A percentile compares a stretch with the other conserved stretches of the same genome.
Conservation (phyloP, 2,888 invertebrate species). For the Philonicus albiceps region DNA sequence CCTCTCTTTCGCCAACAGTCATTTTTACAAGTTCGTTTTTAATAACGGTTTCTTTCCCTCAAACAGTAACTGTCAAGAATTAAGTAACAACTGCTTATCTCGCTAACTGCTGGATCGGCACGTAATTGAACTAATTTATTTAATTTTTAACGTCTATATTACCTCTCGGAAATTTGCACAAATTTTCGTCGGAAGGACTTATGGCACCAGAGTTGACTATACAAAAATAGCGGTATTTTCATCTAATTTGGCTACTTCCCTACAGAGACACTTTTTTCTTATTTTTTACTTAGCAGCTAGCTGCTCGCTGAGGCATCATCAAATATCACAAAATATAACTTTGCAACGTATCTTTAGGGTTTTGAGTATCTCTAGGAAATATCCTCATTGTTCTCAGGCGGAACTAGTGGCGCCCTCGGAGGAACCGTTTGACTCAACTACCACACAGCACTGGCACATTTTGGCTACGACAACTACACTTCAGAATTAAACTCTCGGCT, state of each 20-base stretch:
- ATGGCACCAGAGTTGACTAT: slow-evolving; percentile 16
- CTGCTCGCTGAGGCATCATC: neutral
- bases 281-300: neutral
- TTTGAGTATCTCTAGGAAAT: neutral
- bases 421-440: neutral
- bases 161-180: neutral
- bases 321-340: neutral
- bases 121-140: neutral
- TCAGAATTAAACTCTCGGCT: neutral
- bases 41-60: neutral
- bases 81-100: neutral
- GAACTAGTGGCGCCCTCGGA: neutral
- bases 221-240: slow-evolving; percentile 5
- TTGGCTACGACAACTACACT: neutral
- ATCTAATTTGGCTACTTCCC: slow-evolving; percentile 13
- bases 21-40: slow-evolving; percentile 51
- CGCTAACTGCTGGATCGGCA: neutral
- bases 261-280: neutral
- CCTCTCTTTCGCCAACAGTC: slow-evolving; percentile 62
- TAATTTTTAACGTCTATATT: neutral
- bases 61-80: neutral
- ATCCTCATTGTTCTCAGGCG: neutral
- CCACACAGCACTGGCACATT: slow-evolving; percentile 4
- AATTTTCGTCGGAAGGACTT: neutral
- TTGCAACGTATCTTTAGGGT: neutral